A percentile compares a stretch with the other conserved stretches of the same genome.
Evolutionary conservation across 2,888 invertebrate genomes (phyloP).

Genomic region (Euzophera pinguis): DNA sequence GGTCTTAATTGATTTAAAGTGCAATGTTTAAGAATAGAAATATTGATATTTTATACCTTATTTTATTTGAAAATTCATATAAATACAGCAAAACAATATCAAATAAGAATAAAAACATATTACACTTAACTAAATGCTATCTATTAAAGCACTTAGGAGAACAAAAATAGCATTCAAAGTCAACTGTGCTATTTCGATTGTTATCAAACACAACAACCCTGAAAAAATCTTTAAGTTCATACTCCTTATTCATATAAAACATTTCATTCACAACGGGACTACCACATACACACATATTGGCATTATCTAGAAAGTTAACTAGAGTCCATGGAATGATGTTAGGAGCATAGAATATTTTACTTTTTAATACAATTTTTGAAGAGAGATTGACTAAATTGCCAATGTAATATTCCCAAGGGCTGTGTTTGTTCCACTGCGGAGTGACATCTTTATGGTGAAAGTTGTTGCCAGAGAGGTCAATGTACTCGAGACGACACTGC

Average conservation of each 20-base stretch:
- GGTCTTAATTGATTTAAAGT: slow-evolving; percentile 45
- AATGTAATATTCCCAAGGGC: slow-evolving; percentile 59
- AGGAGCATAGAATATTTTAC: slow-evolving; percentile 75
- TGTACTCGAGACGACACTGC: slow-evolving; percentile 69
- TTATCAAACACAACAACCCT: slow-evolving; percentile 57
- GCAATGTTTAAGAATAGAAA: not conserved
- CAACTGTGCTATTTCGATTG: slow-evolving; percentile 53
- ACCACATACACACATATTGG: slow-evolving; percentile 83
- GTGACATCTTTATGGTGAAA: slow-evolving; percentile 47
- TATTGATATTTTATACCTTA: not conserved
- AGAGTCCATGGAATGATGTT: slow-evolving; percentile 80
- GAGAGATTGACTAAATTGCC: slow-evolving; percentile 77
- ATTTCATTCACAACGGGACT: slow-evolving; percentile 57
- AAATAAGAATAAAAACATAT: not conserved
- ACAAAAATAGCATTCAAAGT: slow-evolving; percentile 82
- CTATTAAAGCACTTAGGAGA: slow-evolving; percentile 70
- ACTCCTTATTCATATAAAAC: slow-evolving; percentile 46
- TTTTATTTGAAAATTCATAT: slow-evolving; percentile 10
- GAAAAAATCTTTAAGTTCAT: slow-evolving; percentile 58
- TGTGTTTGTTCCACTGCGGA: slow-evolving; percentile 24
- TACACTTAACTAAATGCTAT: slow-evolving; percentile 14
- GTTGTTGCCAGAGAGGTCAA: slow-evolving; percentile 81
- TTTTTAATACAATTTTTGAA: slow-evolving; percentile 72
- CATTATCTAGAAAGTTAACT: slow-evolving; percentile 80
- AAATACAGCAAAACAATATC: slow-evolving; percentile 1